These are phyloP conservation scores for Neodiprion pinetum DNA, from an alignment of 1,140 invertebrate species.

Conservation along the genomic window DNA sequence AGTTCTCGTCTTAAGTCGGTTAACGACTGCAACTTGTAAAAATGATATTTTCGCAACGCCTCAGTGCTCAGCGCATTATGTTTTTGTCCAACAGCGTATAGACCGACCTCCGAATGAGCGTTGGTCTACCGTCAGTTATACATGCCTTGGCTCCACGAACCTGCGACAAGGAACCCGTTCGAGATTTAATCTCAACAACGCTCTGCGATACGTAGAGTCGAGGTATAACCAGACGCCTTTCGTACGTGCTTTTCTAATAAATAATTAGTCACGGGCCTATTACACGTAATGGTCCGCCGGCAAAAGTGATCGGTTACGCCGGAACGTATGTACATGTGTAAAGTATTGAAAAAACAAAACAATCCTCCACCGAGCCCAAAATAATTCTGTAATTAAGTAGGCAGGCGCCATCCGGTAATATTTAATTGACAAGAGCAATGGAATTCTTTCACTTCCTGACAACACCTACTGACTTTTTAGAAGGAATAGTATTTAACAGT, in stretches of 20 bases:
- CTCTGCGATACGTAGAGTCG: background rate
- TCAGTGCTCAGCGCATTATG: background rate
- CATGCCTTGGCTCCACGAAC: background rate
- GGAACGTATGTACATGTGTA: too few species aligned
- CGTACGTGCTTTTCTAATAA: conserved; percentile 1
- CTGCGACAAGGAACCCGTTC: conserved; percentile 2
- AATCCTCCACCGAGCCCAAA: too few species aligned
- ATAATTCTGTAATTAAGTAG: too few species aligned
- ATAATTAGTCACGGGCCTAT: conserved; percentile 1
- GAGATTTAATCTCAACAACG: background rate
- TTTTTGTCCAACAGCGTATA: background rate
- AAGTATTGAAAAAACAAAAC: too few species aligned
- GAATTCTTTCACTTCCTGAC: too few species aligned
- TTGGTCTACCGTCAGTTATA: background rate
- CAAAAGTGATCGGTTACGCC: too few species aligned
- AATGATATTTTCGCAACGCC: conserved; percentile 7
- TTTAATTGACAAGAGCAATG: too few species aligned
- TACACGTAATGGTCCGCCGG: background rate
- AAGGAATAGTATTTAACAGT: too few species aligned
- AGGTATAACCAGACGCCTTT: conserved; percentile 7
- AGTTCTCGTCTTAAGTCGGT: background rate
- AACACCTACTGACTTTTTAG: too few species aligned
- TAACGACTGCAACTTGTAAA: conserved; percentile 1
- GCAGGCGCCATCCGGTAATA: too few species aligned
- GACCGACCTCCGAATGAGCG: background rate